Evolutionary conservation across 2,113 vertebrate genomes (phyloP), one percentile per base, ranked within the genome.

Genomic region (Saguinus midas): DNA sequence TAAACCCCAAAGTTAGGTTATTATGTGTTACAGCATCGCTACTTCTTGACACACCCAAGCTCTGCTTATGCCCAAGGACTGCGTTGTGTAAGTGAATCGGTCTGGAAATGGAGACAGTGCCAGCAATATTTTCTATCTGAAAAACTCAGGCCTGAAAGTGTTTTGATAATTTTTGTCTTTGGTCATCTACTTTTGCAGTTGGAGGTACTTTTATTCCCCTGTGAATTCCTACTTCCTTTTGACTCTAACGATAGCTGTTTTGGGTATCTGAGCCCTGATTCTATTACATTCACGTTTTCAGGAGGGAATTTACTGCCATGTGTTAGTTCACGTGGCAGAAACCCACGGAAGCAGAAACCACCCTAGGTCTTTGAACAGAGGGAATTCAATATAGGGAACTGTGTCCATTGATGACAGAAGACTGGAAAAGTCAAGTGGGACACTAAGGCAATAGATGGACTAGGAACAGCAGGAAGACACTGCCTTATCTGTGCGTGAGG

Each of bases 371-470:
- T 57, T 29, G 58, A 76, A 68, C 40, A 58, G 57, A 8, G 35
- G 43, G 79, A 70, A 48, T 18, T 58, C 35, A 27, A 6, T 11
- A 2, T 0, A 61, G 40, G 70, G n/a, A 43, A 32, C 2, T 17
- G 86, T 35, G 1, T 25, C 20, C 6, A n/a, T 5, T 5, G 43
- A 27, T 3, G 40, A 18, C 76, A 43, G 21, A 64, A 23, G 70
- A 32, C 43, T 16, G 29, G 35, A 61, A 23, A 29, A 7, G 25
- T 40, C 25, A 37, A 7, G 10, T 1, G 16, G 68, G 40, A 20
- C 2, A 25, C 40, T 6, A 29, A 29, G 25, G 45, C 1, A 18
- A 1, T 12, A 7, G 29, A 3, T 17, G 9, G 58, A 21, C 6
- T 7, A 32, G 79, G 37, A 23, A 32, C 3, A 20, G 6, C 45